Base-by-base conservation (phyloP, 2,113 vertebrate genomes). In the Gambusia affinis region DNA sequence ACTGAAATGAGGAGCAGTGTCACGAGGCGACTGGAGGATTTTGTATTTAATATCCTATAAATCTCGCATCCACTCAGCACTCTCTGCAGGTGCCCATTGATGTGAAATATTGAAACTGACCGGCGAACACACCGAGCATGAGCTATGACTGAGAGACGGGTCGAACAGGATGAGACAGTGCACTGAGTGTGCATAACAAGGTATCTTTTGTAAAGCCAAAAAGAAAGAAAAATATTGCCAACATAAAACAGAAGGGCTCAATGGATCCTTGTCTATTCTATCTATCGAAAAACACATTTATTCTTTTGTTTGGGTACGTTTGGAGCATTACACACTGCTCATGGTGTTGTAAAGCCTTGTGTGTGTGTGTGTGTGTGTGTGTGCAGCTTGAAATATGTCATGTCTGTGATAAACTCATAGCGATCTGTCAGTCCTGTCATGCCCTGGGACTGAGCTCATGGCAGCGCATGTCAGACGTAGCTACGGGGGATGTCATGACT, bases 91-190 rank as follows among this genome's bases (percentile, higher is more conserved):
- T 78, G 78, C 67, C 85, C 76, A 78, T 62, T 12, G n/a, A 81
- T 24, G 51, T 88, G 87, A 84, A 70, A 81, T 89, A 89, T 87
- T 87, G 83, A 79, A 91, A 75, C 47, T 87, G 89, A 92, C 87
- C 87, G 66, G 75, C 60, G 78, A 57, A 61, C 64, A 83, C 65
- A 33, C 72, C 76, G 72, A 28, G 65, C 73, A 65, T n/a, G 63
- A 81, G 78, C 70, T 84, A 64, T 91, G 82, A 88, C 73, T 39
- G 82, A 73, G 78, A 72, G 76, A 76, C n/a, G 70, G 78, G 72
- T 47, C 4, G 17, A 67, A 85, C 33, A 61, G 64, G 80, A 85
- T 42, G 74, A 84, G 88, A 70, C 85, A 57, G 85, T 31, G 78
- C 87, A 76, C 78, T 75, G 75, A 78, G 79, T 81, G 79, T 84